A percentile compares a stretch with the other conserved stretches of the same genome.
Evolutionary conservation across 2,113 vertebrate genomes (phyloP).

Genomic region (Gallinago paraguaiae): DNA sequence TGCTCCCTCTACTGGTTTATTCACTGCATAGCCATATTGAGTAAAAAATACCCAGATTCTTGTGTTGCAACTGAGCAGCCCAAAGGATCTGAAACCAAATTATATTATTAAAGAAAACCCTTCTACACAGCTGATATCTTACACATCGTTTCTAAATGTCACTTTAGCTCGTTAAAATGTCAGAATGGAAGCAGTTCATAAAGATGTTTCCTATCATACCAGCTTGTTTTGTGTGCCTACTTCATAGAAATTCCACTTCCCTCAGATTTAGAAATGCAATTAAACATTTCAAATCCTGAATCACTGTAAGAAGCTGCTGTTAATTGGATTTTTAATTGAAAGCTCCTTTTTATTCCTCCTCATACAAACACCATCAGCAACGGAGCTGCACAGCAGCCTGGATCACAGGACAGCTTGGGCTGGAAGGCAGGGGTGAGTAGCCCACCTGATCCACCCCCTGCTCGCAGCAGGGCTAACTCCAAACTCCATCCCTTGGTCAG

Average conservation of each 20-base stretch:
- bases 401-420: neutral
- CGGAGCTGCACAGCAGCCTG: neutral
- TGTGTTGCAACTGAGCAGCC: neutral
- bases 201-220: neutral
- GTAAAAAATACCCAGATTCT: neutral
- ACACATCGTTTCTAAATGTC: neutral
- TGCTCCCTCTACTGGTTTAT: neutral
- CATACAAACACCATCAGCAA: constrained; percentile 36
- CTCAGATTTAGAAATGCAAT: constrained; percentile 33
- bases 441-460: neutral
- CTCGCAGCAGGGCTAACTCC: neutral
- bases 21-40: neutral
- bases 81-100: neutral
- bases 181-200: neutral
- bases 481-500: neutral
- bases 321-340: constrained; percentile 58
- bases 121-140: neutral
- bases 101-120: neutral
- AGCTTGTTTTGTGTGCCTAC: neutral
- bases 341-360: neutral
- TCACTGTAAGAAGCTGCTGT: neutral
- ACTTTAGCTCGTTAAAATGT: neutral
- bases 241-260: neutral
- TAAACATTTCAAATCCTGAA: constrained; percentile 46
- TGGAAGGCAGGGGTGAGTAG: neutral